phyloP scores from a whole-genome alignment of 2,797 vertebrate species.

The Mionectes olivaceus region DNA sequence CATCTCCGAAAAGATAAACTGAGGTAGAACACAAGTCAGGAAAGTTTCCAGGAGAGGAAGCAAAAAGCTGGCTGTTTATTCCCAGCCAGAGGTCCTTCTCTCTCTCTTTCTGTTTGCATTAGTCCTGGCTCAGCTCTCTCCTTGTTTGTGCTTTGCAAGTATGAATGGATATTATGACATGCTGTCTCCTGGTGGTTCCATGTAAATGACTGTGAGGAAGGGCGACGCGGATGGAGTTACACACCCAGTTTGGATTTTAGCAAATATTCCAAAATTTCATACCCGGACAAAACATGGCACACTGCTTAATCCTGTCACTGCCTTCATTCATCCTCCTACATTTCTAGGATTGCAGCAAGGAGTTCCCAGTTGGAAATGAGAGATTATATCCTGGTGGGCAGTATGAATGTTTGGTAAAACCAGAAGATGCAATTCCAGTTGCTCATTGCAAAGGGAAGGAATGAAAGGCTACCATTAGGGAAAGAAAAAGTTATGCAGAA shows the following conservation, averaged over 20 bases:
- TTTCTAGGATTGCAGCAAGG: not conserved
- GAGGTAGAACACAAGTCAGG: not conserved
- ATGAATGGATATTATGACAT: slow-evolving; percentile 32
- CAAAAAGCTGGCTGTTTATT: slow-evolving; percentile 50
- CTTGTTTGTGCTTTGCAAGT: slow-evolving; percentile 19
- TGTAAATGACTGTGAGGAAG: slow-evolving; percentile 2
- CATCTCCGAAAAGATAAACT: slow-evolving; percentile 9
- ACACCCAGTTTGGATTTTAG: not conserved
- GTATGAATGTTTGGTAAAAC: not conserved
- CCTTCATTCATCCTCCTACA: not conserved
- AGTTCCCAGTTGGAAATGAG: not conserved
- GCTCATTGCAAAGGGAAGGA: not conserved
- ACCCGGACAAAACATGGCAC: not conserved
- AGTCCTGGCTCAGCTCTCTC: not conserved
- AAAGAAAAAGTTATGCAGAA: not conserved
- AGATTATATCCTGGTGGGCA: not conserved
- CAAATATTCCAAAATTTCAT: not conserved
- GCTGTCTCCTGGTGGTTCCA: not conserved
- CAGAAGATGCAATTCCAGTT: not conserved
- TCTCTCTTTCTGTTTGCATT: slow-evolving; percentile 24
- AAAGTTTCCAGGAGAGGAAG: slow-evolving; percentile 57
- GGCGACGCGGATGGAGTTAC: not conserved
- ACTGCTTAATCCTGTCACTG: not conserved
- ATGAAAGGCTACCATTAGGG: not conserved
- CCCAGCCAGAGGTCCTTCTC: slow-evolving; percentile 22